A percentile compares a stretch with the other conserved stretches of the same genome.
phyloP scores from a whole-genome alignment of 2,888 invertebrate genomes.

The Lathronympha strigana region DNA sequence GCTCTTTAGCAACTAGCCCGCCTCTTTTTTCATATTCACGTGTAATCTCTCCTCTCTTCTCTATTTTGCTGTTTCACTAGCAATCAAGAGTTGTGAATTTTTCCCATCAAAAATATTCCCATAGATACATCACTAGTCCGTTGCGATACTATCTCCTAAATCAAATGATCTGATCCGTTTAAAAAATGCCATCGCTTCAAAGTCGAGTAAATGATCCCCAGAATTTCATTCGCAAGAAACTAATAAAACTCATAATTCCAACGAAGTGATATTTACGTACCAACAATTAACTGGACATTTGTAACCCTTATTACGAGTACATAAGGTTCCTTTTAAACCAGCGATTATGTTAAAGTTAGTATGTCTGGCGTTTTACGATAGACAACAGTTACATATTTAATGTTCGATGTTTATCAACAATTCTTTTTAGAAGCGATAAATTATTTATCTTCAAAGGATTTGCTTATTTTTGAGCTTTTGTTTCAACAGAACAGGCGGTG shows the following conservation, averaged over 20 bases:
- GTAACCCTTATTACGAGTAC: neutral
- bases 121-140: conserved; percentile 64
- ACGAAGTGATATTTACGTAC: conserved; percentile 77
- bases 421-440: conserved; percentile 82
- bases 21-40: no score
- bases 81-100: no score
- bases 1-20: no score
- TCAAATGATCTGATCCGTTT: conserved; percentile 72
- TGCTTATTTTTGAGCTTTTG: conserved; percentile 81
- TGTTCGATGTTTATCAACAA: conserved; percentile 84
- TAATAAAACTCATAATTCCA: conserved; percentile 74
- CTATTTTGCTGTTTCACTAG: no score
- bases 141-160: conserved; percentile 59
- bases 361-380: conserved; percentile 80
- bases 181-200: conserved; percentile 68
- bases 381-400: conserved; percentile 84
- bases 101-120: neutral
- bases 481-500: conserved; percentile 70
- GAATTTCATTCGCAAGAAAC: conserved; percentile 69
- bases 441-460: conserved; percentile 82
- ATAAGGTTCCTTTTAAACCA: neutral
- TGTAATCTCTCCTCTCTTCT: no score
- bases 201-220: conserved; percentile 70
- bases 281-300: neutral
- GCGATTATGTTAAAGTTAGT: neutral